phyloP scores from a whole-genome alignment of 2,888 invertebrate genomes.

The Entomobrya proxima region DNA sequence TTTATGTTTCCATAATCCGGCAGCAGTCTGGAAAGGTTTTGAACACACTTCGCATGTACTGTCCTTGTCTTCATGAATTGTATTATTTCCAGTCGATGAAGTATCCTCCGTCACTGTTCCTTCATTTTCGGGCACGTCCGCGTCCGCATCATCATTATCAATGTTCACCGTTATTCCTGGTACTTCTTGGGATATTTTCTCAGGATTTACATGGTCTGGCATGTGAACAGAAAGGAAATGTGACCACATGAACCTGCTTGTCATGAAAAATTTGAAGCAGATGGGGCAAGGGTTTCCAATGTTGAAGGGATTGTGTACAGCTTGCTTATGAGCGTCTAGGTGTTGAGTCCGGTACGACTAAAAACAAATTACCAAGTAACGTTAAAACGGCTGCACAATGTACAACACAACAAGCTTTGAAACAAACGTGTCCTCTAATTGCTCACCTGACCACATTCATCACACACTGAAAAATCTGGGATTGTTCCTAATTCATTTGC shows the following conservation, averaged over 20 bases:
- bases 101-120: no score
- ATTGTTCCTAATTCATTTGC: background rate
- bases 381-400: background rate
- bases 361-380: background rate
- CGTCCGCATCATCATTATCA: no score
- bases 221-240: no score
- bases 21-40: background rate
- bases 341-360: background rate
- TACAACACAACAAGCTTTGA: no score
- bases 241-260: background rate
- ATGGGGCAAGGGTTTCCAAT: background rate
- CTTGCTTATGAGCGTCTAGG: background rate
- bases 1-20: background rate
- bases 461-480: background rate
- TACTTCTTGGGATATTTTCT: background rate
- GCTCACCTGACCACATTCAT: constrained; percentile 8
- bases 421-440: no score
- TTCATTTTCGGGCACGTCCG: no score
- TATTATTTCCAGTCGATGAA: no score
- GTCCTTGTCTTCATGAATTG: background rate
- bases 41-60: background rate
- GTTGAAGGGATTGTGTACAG: background rate
- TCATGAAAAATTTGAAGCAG: background rate
- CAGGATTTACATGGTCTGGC: background rate
- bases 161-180: background rate